These are phyloP conservation scores for Oryzias woworae DNA, from an alignment of 2,113 vertebrate genomes.

Conservation along the genomic window DNA sequence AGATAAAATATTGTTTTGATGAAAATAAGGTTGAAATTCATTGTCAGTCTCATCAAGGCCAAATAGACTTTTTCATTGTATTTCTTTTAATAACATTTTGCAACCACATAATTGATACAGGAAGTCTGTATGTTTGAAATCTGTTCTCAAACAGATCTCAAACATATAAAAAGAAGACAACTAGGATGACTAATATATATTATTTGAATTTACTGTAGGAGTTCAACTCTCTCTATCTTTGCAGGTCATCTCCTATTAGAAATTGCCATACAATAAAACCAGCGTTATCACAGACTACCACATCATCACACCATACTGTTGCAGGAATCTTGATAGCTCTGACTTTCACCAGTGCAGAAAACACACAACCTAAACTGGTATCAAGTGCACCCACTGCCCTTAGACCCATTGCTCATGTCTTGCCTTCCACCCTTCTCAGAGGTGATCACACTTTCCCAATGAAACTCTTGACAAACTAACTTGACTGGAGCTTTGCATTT, in stretches of 20 bases:
- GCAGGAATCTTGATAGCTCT: slow-evolving; percentile 7
- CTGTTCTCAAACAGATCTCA: too few species aligned
- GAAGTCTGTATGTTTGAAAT: neutral
- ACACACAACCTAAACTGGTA: slow-evolving; percentile 14
- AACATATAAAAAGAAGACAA: too few species aligned
- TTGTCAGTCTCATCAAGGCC: neutral
- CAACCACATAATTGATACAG: neutral
- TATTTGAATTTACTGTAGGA: too few species aligned
- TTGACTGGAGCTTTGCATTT: slow-evolving; percentile 24
- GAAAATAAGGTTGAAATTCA: neutral
- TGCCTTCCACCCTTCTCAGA: slow-evolving; percentile 6
- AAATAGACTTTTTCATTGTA: neutral
- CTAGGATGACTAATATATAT: too few species aligned
- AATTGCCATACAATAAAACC: slow-evolving; percentile 36
- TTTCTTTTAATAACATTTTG: neutral
- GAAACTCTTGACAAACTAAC: slow-evolving; percentile 4
- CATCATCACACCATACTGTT: slow-evolving; percentile 13
- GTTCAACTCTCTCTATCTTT: neutral
- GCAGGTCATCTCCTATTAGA: slow-evolving; percentile 11
- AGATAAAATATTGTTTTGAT: neutral
- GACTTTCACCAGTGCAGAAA: slow-evolving; percentile 8
- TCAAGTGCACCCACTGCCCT: slow-evolving; percentile 27
- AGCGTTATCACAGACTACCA: slow-evolving; percentile 3
- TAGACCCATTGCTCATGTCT: neutral
- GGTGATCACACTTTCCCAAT: slow-evolving; percentile 16